A percentile compares a stretch with the other conserved stretches of the same genome.
Evolutionary conservation across 2,113 vertebrate genomes (phyloP).

Genomic region (Larimichthys crocea): DNA sequence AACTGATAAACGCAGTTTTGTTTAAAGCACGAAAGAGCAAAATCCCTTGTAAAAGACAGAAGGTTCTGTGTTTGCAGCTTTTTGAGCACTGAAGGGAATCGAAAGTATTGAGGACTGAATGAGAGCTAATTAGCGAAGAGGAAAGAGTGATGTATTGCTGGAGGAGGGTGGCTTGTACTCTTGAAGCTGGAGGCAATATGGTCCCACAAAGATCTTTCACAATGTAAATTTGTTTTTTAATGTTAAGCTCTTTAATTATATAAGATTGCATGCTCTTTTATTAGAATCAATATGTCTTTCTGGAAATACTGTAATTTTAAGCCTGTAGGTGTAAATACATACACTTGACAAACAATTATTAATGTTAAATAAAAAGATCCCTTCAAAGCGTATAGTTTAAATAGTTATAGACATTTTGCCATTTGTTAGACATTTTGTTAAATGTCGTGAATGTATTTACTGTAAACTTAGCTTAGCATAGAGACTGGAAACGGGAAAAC

Average conservation of each 20-base stretch:
- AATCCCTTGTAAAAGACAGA: not conserved
- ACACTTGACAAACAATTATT: not conserved
- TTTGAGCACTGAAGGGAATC: conserved; percentile 35
- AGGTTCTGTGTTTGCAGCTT: conserved; percentile 15
- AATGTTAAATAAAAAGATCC: not conserved
- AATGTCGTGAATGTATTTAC: too few relatives aligned
- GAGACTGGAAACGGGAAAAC: too few relatives aligned
- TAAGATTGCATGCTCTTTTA: not conserved
- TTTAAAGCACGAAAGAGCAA: conserved; percentile 2
- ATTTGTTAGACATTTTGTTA: too few relatives aligned
- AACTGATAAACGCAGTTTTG: conserved; percentile 19
- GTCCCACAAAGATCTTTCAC: not conserved
- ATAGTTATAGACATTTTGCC: too few relatives aligned
- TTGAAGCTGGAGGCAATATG: not conserved
- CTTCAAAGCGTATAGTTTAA: too few relatives aligned
- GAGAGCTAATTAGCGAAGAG: conserved; percentile 49
- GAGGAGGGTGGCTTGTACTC: conserved; percentile 22
- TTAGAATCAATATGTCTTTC: not conserved
- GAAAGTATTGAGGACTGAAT: conserved; percentile 52
- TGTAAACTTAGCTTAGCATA: too few relatives aligned
- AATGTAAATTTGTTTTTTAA: not conserved
- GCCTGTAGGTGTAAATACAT: not conserved
- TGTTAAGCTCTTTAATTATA: not conserved
- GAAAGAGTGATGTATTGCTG: conserved; percentile 49
- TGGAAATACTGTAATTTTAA: not conserved